A percentile compares a stretch with the other conserved stretches of the same genome.
Conservation (phyloP, 2,113 vertebrate genomes). For the Phodopus roborovskii region DNA sequence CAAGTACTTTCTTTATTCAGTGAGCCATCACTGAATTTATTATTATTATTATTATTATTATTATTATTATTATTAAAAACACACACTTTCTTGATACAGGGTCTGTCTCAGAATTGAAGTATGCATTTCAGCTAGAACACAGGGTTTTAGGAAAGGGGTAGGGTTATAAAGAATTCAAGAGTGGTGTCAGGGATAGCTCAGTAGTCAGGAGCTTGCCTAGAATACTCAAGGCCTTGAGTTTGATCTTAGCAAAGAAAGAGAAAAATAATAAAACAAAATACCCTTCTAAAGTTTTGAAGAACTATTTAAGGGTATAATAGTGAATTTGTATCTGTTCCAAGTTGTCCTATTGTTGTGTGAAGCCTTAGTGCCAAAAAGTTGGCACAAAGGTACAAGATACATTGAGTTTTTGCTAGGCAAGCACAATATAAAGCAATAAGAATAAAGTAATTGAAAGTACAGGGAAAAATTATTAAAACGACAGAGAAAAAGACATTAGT, state of each 20-base stretch:
- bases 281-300: background rate
- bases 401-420: background rate
- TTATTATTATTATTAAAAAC: no score
- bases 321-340: conserved; percentile 26
- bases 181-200: background rate
- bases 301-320: background rate
- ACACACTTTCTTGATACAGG: background rate
- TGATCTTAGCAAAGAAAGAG: background rate
- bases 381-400: background rate
- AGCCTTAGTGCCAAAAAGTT: background rate
- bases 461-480: background rate
- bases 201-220: background rate
- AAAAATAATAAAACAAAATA: background rate
- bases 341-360: conserved; percentile 2
- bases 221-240: background rate
- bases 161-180: conserved; percentile 11
- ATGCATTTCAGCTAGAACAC: background rate
- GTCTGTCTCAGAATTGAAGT: background rate
- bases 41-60: no score
- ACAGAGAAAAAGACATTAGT: background rate
- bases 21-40: background rate
- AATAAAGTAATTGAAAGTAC: conserved; percentile 32
- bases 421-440: background rate
- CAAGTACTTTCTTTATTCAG: background rate
- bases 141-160: background rate